Conservation (phyloP, 2,113 vertebrate genomes). For the Cavia aperea region DNA sequence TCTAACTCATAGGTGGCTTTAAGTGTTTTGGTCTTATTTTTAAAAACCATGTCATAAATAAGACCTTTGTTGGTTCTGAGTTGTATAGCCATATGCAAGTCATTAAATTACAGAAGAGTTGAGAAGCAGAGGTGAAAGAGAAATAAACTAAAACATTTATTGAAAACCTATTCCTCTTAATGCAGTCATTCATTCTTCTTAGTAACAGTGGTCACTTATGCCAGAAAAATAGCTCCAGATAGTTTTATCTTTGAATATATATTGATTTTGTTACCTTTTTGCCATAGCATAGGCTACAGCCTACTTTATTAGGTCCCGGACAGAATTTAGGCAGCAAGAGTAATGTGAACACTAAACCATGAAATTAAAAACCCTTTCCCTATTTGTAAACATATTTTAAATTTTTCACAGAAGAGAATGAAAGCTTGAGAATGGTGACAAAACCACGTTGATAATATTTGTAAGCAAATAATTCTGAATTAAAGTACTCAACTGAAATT, state of each 20-base stretch:
- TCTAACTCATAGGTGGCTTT: conserved; percentile 7
- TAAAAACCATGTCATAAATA: conserved; percentile 14
- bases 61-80: conserved; percentile 16
- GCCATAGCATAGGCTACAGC: neutral
- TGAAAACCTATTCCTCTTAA: conserved; percentile 18
- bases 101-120: neutral
- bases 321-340: conserved; percentile 29
- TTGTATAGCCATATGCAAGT: neutral
- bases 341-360: conserved; percentile 20
- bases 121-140: neutral
- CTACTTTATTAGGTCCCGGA: conserved; percentile 22
- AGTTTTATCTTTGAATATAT: conserved; percentile 24
- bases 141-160: conserved; percentile 30
- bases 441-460: conserved; percentile 27
- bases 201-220: conserved; percentile 24
- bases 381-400: conserved; percentile 24
- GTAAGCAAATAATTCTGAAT: conserved; percentile 28
- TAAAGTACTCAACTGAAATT: neutral
- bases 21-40: conserved; percentile 5
- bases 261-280: conserved; percentile 6
- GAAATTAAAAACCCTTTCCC: conserved; percentile 12
- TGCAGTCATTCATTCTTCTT: conserved; percentile 21
- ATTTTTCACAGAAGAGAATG: neutral
- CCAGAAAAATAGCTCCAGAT: conserved; percentile 29
- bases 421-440: neutral